phyloP scores from a whole-genome alignment of 2,797 vertebrate genomes.

The Thamnophis elegans region DNA sequence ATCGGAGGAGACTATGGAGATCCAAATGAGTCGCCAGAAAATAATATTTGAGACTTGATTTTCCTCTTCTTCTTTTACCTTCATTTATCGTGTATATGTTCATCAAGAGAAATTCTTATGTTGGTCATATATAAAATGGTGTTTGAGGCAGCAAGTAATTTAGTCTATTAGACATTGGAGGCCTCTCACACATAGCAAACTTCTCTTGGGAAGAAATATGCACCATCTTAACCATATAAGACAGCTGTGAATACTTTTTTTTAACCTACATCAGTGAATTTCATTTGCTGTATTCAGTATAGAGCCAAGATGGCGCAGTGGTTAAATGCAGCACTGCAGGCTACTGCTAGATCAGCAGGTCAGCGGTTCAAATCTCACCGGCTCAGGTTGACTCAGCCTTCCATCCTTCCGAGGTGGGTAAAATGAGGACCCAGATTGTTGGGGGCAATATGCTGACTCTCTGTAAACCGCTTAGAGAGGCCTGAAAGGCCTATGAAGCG shows the following conservation, averaged over 20 bases:
- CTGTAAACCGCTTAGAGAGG: no score
- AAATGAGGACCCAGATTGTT: no score
- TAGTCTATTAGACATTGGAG: not conserved
- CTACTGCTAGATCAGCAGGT: no score
- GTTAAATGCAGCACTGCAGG: no score
- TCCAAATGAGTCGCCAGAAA: not conserved
- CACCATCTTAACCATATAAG: not conserved
- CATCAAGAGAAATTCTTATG: not conserved
- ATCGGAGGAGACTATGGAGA: not conserved
- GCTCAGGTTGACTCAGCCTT: no score
- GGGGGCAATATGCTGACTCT: no score
- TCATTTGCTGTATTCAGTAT: not conserved
- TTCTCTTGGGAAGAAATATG: not conserved
- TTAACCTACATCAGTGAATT: not conserved
- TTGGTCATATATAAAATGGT: not conserved
- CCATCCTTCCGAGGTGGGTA: no score
- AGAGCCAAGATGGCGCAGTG: no score
- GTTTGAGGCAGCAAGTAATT: not conserved
- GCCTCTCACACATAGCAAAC: not conserved
- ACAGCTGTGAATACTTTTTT: not conserved
- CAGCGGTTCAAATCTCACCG: no score
- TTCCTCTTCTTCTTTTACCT: not conserved
- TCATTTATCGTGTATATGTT: not conserved
- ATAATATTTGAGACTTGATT: accelerated
- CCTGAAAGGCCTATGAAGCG: no score